Conservation (phyloP, 2,113 vertebrate species). For the Hydrolagus affinis region DNA sequence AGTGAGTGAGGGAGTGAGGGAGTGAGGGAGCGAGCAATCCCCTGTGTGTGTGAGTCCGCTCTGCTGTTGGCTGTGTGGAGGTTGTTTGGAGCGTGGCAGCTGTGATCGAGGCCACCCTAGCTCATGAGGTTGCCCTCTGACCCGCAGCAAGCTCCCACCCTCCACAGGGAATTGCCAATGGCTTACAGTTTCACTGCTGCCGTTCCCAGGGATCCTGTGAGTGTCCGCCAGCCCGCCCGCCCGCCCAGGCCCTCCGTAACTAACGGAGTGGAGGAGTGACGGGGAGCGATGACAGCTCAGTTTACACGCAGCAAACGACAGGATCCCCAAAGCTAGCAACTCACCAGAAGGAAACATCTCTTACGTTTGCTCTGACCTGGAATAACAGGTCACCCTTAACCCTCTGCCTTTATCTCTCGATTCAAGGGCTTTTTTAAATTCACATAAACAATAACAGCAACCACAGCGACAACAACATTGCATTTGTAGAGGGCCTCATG, state of each 20-base stretch:
- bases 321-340: constrained; percentile 33
- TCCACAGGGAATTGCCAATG: constrained; percentile 39
- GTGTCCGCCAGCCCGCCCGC: too few relatives aligned
- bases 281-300: constrained; percentile 38
- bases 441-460: too few relatives aligned
- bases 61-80: constrained; percentile 34
- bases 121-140: constrained; percentile 51
- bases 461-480: too few relatives aligned
- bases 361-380: too few relatives aligned
- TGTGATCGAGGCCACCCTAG: constrained; percentile 47
- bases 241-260: constrained; percentile 36
- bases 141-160: constrained; percentile 49
- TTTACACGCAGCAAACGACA: constrained; percentile 44
- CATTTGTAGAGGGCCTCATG: too few relatives aligned
- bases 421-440: too few relatives aligned
- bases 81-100: constrained; percentile 46
- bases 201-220: constrained; percentile 46
- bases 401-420: too few relatives aligned
- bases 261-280: constrained; percentile 43
- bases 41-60: too few relatives aligned
- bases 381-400: too few relatives aligned
- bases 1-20: too few relatives aligned
- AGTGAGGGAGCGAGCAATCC: too few relatives aligned
- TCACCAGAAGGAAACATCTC: too few relatives aligned
- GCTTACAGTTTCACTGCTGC: constrained; percentile 38